phyloP scores from a whole-genome alignment of 2,888 invertebrate genomes.

The Dichetophora obliterata region DNA sequence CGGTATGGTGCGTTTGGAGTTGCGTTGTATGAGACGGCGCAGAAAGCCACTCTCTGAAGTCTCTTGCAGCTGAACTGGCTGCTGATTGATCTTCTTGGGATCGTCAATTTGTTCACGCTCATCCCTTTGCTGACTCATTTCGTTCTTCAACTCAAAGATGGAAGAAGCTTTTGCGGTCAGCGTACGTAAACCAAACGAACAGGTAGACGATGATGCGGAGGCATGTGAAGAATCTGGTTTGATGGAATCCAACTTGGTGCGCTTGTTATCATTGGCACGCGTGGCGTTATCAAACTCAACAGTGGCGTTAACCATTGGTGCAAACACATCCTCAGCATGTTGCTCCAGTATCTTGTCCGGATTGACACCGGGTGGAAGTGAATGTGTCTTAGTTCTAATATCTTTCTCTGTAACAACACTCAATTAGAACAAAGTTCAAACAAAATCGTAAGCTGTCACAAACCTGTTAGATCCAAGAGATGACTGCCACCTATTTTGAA shows the following conservation, averaged over 20 bases:
- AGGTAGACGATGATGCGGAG: background rate
- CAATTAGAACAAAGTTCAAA: background rate
- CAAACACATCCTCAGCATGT: slow-evolving; percentile 44
- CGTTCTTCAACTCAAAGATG: slow-evolving; percentile 54
- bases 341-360: slow-evolving; percentile 58
- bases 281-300: background rate
- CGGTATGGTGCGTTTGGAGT: slow-evolving; percentile 80
- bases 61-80: slow-evolving; percentile 44
- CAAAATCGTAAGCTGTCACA: background rate
- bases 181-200: slow-evolving; percentile 46
- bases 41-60: slow-evolving; percentile 74
- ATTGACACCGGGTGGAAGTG: slow-evolving; percentile 65
- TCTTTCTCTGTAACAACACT: slow-evolving; percentile 51
- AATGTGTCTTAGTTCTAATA: slow-evolving; percentile 64
- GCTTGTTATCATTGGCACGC: background rate
- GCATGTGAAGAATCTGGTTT: background rate
- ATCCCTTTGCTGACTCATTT: slow-evolving; percentile 51
- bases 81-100: background rate
- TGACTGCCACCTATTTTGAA: slow-evolving; percentile 75
- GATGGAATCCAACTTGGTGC: background rate
- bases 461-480: slow-evolving; percentile 67
- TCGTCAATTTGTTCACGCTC: slow-evolving; percentile 1
- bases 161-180: slow-evolving; percentile 55
- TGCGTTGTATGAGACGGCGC: slow-evolving; percentile 77
- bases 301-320: slow-evolving; percentile 16